Conservation (phyloP, 2,113 vertebrate species). For the Carollia perspicillata region DNA sequence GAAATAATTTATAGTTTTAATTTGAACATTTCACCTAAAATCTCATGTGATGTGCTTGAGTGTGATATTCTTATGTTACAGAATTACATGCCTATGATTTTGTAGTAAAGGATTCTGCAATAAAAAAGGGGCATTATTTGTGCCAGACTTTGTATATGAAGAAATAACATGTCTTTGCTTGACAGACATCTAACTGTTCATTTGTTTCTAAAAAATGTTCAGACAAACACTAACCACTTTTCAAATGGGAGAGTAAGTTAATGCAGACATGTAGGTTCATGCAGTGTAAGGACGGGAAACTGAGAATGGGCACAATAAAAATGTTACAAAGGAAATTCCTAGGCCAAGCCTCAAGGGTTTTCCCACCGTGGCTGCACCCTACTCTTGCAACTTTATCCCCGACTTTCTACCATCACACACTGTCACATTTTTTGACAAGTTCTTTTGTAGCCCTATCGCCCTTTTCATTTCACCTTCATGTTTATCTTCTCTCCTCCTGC, state of each 20-base stretch:
- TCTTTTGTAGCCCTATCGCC: neutral
- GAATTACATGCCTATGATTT: too few species aligned
- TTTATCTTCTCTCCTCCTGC: neutral
- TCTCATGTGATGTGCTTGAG: too few species aligned
- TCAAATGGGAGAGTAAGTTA: neutral
- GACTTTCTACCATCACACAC: neutral
- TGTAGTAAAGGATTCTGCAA: too few species aligned
- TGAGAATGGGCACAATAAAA: neutral
- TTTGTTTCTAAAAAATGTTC: slow-evolving; percentile 70
- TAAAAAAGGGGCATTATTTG: too few species aligned
- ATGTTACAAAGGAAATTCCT: neutral
- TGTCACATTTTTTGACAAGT: neutral
- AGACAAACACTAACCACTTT: slow-evolving; percentile 1
- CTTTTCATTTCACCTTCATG: neutral
- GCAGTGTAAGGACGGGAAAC: neutral
- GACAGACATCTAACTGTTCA: slow-evolving; percentile 70
- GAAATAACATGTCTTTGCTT: slow-evolving; percentile 58
- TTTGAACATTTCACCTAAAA: too few species aligned
- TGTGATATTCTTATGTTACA: too few species aligned
- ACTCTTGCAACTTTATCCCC: neutral
- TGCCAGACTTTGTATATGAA: neutral
- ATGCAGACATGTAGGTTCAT: neutral
- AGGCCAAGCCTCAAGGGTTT: neutral
- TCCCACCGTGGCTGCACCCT: neutral
- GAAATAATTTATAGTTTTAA: too few species aligned